A percentile compares a stretch with the other conserved stretches of the same genome.
phyloP scores from a whole-genome alignment of 2,888 invertebrate species.

The Keiferia lycopersicella region DNA sequence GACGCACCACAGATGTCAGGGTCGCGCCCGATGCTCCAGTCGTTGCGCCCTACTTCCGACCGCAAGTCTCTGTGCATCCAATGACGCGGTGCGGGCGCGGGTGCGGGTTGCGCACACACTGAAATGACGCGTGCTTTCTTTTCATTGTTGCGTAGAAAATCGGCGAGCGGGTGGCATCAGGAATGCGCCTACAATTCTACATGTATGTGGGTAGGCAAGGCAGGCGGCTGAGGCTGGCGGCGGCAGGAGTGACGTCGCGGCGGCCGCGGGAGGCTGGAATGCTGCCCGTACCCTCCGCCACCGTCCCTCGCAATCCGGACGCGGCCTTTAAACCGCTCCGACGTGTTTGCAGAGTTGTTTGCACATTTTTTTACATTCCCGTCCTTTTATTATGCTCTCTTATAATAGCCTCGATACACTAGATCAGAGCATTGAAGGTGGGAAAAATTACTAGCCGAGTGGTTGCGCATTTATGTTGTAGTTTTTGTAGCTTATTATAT shows the following conservation, averaged over 20 bases:
- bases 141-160: constrained; percentile 49
- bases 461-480: constrained; percentile 3
- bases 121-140: constrained; percentile 48
- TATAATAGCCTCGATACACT: constrained; percentile 37
- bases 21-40: constrained; percentile 47
- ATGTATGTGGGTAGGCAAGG: constrained; percentile 45
- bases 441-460: constrained; percentile 23
- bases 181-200: constrained; percentile 52
- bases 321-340: constrained; percentile 79
- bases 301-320: constrained; percentile 78
- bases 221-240: constrained; percentile 25
- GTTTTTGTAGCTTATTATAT: constrained; percentile 10
- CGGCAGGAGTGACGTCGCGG: constrained; percentile 63
- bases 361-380: constrained; percentile 80
- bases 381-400: constrained; percentile 71
- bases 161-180: constrained; percentile 47
- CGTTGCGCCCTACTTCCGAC: constrained; percentile 44
- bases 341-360: constrained; percentile 80
- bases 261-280: constrained; percentile 72
- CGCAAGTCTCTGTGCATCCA: constrained; percentile 32
- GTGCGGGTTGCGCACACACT: constrained; percentile 34
- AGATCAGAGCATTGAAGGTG: constrained; percentile 30
- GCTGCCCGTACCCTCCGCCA: constrained; percentile 65
- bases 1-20: constrained; percentile 63
- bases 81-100: constrained; percentile 21